Base-by-base conservation (phyloP, 1,140 invertebrate genomes). In the Drosophila ercepeae region DNA sequence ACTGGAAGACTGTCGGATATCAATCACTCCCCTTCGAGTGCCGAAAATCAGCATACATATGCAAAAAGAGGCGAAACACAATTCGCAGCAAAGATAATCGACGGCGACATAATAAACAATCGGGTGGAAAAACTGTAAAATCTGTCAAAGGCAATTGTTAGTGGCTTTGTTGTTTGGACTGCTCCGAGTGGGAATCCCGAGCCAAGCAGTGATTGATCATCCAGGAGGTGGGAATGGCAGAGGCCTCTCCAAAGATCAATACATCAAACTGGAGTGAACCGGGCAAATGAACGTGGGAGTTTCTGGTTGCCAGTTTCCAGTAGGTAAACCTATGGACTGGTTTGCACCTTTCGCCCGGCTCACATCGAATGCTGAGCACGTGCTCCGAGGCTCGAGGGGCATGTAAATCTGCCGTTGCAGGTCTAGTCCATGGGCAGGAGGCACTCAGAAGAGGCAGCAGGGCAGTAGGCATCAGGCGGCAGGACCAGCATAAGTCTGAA, bases 91-190 rank as follows among this genome's bases (percentile, higher is more conserved):
- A n/a, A n/a, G n/a, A 61, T 69, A 69, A 65, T 71, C 57, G 32
- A 7, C 6, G 69, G 61, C 42, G 64, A 67, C 60, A 59, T 74
- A 75, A 75, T 78, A 79, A 86, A 68, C 61, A 76, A 78, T 84
- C 61, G 72, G 42, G 42, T 16, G 45, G 29, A 52, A 86, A 77
- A 86, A 77, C 77, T 60, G 69, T 78, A 78, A 70, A 82, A 83
- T 75, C 81, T 86, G 81, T 84, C 81, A 84, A 76, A 67, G 73
- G 77, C 83, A 78, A 86, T 86, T 88, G 77, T 82, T 53, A 58
- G 36, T 42, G 69, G 44, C 83, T 82, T 82, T 86, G 82, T 86
- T 57, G 82, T 86, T 57, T 63, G 44, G 21, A 25, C 36, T 75
- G 14, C n/a, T 32, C 13, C 29, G 9, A 57, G 54, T 23, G 64